Conservation (phyloP, 2,888 invertebrate genomes). For the Drosophila maculinotata region DNA sequence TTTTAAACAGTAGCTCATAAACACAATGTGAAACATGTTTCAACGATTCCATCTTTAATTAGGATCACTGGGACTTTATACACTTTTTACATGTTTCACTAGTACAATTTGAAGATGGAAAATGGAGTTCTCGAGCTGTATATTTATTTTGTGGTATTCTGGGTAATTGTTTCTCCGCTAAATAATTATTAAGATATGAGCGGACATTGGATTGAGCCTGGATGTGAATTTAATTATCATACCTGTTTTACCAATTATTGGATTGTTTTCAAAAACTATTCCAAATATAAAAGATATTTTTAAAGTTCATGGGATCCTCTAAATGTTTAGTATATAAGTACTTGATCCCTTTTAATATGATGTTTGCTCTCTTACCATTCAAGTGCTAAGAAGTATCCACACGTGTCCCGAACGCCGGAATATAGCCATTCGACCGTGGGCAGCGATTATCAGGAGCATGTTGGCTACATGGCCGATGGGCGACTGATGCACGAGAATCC, state of each 20-base stretch:
- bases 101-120: too few relatives aligned
- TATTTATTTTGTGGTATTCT: too few relatives aligned
- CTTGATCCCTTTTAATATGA: too few relatives aligned
- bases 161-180: too few relatives aligned
- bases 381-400: slow-evolving; percentile 80
- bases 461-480: slow-evolving; percentile 66
- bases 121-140: too few relatives aligned
- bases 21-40: slow-evolving; percentile 36
- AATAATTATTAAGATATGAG: too few relatives aligned
- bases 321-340: too few relatives aligned
- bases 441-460: slow-evolving; percentile 79
- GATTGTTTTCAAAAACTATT: too few relatives aligned
- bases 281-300: too few relatives aligned
- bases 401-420: slow-evolving; percentile 73
- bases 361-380: slow-evolving; percentile 25
- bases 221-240: neutral
- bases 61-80: slow-evolving; percentile 10
- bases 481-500: slow-evolving; percentile 73
- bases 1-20: slow-evolving; percentile 68
- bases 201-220: too few relatives aligned
- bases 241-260: neutral
- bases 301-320: too few relatives aligned
- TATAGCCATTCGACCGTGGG: slow-evolving; percentile 76
- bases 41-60: slow-evolving; percentile 46
- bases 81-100: neutral